Percentiles rank a stretch among this genome's conserved stretches.
phyloP scores from a whole-genome alignment of 2,888 invertebrate species.

The Drosophila basisetae region DNA sequence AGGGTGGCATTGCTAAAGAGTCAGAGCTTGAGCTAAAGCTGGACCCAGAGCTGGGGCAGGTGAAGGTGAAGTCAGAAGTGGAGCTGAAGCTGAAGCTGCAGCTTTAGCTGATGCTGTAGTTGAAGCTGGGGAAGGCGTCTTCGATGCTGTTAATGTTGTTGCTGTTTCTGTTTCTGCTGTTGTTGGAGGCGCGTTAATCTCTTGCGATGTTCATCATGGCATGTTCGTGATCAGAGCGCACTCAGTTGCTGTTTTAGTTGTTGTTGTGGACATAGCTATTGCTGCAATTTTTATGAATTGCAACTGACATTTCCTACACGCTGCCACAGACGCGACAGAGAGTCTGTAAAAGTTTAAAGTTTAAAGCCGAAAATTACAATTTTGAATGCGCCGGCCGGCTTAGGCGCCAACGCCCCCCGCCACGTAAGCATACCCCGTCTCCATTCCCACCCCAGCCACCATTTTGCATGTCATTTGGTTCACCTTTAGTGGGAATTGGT shows the following conservation, averaged over 20 bases:
- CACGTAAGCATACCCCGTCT: background rate
- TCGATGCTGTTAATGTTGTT: conserved; percentile 21
- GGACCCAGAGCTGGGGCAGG: conserved; percentile 10
- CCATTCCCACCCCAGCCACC: conserved; percentile 2
- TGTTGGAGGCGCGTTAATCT: conserved; percentile 66
- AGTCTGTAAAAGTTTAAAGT: conserved; percentile 74
- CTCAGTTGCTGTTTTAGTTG: conserved; percentile 15
- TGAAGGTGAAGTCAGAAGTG: background rate
- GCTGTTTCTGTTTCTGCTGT: conserved; percentile 27
- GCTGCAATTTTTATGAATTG: conserved; percentile 82
- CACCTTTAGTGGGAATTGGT: conserved; percentile 59
- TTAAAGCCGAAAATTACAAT: conserved; percentile 68
- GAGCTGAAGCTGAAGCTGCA: conserved; percentile 17
- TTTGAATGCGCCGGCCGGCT: conserved; percentile 69
- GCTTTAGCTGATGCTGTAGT: conserved; percentile 19
- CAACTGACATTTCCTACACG: conserved; percentile 84
- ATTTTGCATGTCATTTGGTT: conserved; percentile 57
- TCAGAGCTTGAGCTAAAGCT: conserved; percentile 12
- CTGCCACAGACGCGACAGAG: conserved; percentile 22
- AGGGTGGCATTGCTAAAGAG: conserved; percentile 37
- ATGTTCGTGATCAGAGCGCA: conserved; percentile 72
- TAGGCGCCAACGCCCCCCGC: conserved; percentile 21
- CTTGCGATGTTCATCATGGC: conserved; percentile 77
- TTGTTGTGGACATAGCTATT: conserved; percentile 59
- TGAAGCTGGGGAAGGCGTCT: conserved; percentile 34